Evolutionary conservation across 2,113 vertebrate genomes (phyloP).

Genomic region (Manacus vitellinus): DNA sequence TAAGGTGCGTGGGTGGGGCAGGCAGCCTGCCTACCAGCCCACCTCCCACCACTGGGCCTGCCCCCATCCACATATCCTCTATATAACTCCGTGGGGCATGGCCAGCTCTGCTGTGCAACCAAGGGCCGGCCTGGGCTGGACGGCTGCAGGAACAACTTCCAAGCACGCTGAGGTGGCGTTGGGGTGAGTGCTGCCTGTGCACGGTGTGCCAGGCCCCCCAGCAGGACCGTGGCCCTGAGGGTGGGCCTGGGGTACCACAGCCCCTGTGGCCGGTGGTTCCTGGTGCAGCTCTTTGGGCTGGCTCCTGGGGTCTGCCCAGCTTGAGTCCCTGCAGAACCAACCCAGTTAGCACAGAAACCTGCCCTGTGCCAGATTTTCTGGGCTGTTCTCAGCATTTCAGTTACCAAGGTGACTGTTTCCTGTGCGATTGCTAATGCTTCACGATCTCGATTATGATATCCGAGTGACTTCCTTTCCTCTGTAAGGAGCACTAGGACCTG

Average conservation of each 20-base stretch:
- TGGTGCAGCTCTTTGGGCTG: not conserved
- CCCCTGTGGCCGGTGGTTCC: not conserved
- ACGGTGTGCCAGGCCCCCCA: rapidly evolving
- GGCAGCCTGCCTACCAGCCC: rapidly evolving
- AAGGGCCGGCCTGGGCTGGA: rapidly evolving
- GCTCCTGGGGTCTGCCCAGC: rapidly evolving
- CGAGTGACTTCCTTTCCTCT: constrained; percentile 11
- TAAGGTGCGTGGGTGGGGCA: not conserved
- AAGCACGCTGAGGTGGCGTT: rapidly evolving
- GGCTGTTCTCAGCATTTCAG: constrained; percentile 40
- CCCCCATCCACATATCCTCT: rapidly evolving
- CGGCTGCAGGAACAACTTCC: rapidly evolving
- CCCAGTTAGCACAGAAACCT: not conserved
- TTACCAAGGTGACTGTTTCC: constrained; percentile 63
- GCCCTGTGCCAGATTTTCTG: constrained; percentile 26
- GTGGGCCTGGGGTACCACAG: not conserved
- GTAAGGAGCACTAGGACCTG: not conserved
- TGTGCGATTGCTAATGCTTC: constrained; percentile 21
- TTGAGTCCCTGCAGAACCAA: not conserved
- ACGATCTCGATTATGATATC: not conserved
- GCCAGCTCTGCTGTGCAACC: rapidly evolving
- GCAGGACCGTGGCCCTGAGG: rapidly evolving
- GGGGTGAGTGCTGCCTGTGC: not conserved
- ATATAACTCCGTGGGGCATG: rapidly evolving
- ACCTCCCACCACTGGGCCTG: not conserved